Evolutionary conservation across 2,888 invertebrate genomes (phyloP), one percentile per base, ranked within the genome.

Genomic region (Emesis furor): DNA sequence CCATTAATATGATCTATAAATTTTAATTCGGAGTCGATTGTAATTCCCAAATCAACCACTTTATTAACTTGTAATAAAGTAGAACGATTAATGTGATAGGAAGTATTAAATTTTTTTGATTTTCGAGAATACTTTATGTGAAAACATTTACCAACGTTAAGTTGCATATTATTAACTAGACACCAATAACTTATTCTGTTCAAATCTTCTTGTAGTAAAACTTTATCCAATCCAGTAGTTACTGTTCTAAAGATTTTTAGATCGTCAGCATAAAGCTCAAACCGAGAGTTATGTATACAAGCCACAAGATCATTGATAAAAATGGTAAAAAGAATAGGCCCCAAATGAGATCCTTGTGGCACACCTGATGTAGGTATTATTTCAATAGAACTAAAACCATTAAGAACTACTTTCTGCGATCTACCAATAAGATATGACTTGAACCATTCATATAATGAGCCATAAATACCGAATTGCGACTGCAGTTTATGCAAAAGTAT

Each of bases 1-100:
- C 1, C 42, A 59, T 86, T 62, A 6, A 86, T 80, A 24, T 86
- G 83, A 6, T 46, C 7, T 8, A 30, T 51, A 62, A 82, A 82
- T 24, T 67, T 78, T 2, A 84, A 24, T 59, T 86, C 37, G 12
- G 51, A 69, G n/a, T 84, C 84, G 8, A 86, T 55, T 0, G 62
- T 73, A n/a, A 82, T 78, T 0, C 83, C 83, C 2, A 87, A 51
- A 55, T 87, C n/a, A n/a, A n/a, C n/a, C n/a, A n/a, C n/a, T n/a
- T n/a, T n/a, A n/a, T n/a, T n/a, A n/a, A n/a, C n/a, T 39, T 76
- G 4, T 30, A 35, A 32, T 8, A 76, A 35, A 14, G 10, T 32
- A 37, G 51, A 62, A n/a, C 17, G 24, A 17, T 69, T 55, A 46
- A 83, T 42, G n/a, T 7, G n/a, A 24, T 81, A 86, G 8, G 35